These are phyloP conservation scores for Anseranas semipalmata DNA, from an alignment of 2,113 vertebrate genomes.

Conservation along the genomic window DNA sequence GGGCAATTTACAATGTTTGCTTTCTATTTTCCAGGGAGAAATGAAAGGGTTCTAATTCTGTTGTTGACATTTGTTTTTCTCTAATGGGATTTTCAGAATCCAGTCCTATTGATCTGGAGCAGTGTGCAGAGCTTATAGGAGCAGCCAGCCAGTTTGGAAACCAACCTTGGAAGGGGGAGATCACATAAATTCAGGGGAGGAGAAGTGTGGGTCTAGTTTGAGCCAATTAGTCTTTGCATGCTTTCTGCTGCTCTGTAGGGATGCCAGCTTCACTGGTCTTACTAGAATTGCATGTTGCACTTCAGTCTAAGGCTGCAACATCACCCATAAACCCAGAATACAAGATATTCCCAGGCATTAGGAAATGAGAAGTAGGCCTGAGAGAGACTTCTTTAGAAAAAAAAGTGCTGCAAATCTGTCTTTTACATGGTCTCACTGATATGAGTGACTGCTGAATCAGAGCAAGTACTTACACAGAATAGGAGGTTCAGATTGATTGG, in stretches of 20 bases:
- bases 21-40: constrained; percentile 40
- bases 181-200: background rate
- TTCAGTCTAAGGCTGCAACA: background rate
- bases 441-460: background rate
- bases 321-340: background rate
- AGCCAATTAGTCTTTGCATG: background rate
- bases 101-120: background rate
- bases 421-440: background rate
- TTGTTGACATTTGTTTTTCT: constrained; percentile 29
- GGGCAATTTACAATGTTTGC: constrained; percentile 42
- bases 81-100: constrained; percentile 17
- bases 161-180: background rate
- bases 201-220: background rate
- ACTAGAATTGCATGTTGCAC: background rate
- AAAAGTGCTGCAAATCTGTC: background rate
- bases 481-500: background rate
- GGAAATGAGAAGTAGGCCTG: background rate
- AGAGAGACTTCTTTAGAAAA: background rate
- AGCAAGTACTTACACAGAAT: background rate
- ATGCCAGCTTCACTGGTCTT: background rate
- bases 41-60: constrained; percentile 4
- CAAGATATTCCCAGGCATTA: background rate
- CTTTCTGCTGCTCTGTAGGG: background rate
- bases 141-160: background rate
- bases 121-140: background rate